phyloP scores from a whole-genome alignment of 1,140 invertebrate species.

The Lasioglossum baleicum region DNA sequence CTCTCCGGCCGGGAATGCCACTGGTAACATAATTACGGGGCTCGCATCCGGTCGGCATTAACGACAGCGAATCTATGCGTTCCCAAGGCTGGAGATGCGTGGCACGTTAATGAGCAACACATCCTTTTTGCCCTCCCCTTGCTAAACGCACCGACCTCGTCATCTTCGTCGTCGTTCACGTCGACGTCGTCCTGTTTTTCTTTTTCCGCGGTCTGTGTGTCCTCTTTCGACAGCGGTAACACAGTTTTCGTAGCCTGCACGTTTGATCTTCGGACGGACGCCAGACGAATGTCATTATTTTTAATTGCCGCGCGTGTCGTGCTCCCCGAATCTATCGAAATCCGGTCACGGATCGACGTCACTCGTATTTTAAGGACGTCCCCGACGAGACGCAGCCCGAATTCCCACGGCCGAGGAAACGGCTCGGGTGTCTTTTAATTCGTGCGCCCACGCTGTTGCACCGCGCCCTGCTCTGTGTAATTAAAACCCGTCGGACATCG shows the following conservation, averaged over 20 bases:
- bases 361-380: not conserved
- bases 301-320: slow-evolving; percentile 41
- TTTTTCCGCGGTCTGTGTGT: not conserved
- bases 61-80: not conserved
- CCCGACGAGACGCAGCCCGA: not conserved
- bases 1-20: not conserved
- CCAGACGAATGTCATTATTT: slow-evolving; percentile 57
- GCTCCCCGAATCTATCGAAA: slow-evolving; percentile 31
- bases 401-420: not conserved
- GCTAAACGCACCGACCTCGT: not conserved
- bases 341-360: slow-evolving; percentile 10
- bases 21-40: slow-evolving; percentile 15
- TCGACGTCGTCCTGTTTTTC: not conserved
- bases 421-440: not conserved
- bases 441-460: not conserved
- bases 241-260: not conserved
- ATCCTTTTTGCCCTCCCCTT: too few relatives aligned
- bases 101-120: slow-evolving; percentile 30
- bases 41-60: not conserved
- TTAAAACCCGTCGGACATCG: not conserved
- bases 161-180: not conserved
- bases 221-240: not conserved
- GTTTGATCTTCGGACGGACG: slow-evolving; percentile 41
- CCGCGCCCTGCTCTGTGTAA: not conserved
- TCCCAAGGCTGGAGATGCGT: not conserved